Percentiles rank a stretch among this genome's conserved stretches.
Conservation (phyloP, 1,140 invertebrate species). For the Agrypnia vestita region DNA sequence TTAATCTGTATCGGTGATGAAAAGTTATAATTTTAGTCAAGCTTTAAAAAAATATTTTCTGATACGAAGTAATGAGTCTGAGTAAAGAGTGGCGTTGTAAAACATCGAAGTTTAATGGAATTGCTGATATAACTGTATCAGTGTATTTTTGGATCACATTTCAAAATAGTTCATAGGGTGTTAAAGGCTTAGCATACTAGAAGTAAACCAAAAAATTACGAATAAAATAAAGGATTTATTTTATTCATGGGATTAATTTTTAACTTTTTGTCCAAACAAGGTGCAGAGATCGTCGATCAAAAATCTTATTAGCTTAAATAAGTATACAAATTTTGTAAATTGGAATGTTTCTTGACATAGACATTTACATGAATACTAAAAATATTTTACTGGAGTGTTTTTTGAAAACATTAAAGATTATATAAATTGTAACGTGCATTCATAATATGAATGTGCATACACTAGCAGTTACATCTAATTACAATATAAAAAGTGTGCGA, state of each 20-base stretch:
- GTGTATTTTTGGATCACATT: no score
- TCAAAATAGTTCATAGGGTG: no score
- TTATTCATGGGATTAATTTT: background rate
- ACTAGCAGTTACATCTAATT: slow-evolving; percentile 51
- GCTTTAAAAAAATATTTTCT: slow-evolving; percentile 39
- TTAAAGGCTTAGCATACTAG: no score
- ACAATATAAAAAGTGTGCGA: slow-evolving; percentile 56
- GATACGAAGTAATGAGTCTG: slow-evolving; percentile 32
- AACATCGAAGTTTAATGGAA: no score
- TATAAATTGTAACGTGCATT: slow-evolving; percentile 49
- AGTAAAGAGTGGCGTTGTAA: background rate
- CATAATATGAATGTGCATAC: slow-evolving; percentile 49
- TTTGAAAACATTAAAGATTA: slow-evolving; percentile 27
- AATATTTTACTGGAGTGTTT: background rate
- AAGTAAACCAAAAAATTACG: background rate
- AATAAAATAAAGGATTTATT: slow-evolving; percentile 1
- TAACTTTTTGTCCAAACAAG: background rate
- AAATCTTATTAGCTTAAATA: slow-evolving; percentile 4
- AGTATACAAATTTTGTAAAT: background rate
- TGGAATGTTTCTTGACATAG: slow-evolving; percentile 18
- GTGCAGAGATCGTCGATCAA: background rate
- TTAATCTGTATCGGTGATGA: slow-evolving; percentile 1
- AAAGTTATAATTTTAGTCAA: slow-evolving; percentile 8
- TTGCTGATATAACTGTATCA: no score
- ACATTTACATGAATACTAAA: slow-evolving; percentile 8